Base-by-base conservation (phyloP, 2,797 vertebrate genomes). In the Lemur catta region DNA sequence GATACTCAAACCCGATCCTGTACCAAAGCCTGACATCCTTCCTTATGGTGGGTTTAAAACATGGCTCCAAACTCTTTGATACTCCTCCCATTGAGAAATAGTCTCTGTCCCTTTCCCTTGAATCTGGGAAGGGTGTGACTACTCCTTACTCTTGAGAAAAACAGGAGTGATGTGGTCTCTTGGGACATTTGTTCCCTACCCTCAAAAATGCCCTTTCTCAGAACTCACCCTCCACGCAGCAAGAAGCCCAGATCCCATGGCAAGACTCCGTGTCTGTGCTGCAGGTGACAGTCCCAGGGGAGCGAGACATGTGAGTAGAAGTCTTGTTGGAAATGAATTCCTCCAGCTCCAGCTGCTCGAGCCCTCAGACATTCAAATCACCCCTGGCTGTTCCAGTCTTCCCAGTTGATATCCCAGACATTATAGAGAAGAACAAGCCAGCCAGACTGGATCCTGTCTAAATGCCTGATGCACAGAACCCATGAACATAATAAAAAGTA, bases 251-350 rank as follows among this genome's bases (percentile, higher is more conserved):
- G 7, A 7, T 67, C 26, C 35, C 24, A 0, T 33, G 52, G 63
- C 28, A 78, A 74, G 57, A 24, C 41, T 46, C 12, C 9, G 1
- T 46, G 22, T 41, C 3, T 24, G 6, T 61, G 79, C 33, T 74
- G 13, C 7, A 35, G 13, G 80, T 86, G 71, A 84, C 55, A 50
- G 57, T 57, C 50, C 33, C 48, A 28, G 18, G 41, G 18, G 28
- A 59, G 30, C 33, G 38, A 67, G 38, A 28, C 8, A 8, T 0
- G 26, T 15, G 26, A 59, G 18, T 28, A 57, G 57, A 69, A 67
- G 50, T 69, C 84, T 52, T 48, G 2, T 41, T 65, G 76, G 82
- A 89, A 82, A 75, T 48, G 22, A 28, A 43, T 89, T 76, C 38
- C 6, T 86, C 4, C 59, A 69, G 67, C 26, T 8, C 46, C 30